phyloP scores from a whole-genome alignment of 2,113 vertebrate genomes.

The Andinoacara biseriatus region DNA sequence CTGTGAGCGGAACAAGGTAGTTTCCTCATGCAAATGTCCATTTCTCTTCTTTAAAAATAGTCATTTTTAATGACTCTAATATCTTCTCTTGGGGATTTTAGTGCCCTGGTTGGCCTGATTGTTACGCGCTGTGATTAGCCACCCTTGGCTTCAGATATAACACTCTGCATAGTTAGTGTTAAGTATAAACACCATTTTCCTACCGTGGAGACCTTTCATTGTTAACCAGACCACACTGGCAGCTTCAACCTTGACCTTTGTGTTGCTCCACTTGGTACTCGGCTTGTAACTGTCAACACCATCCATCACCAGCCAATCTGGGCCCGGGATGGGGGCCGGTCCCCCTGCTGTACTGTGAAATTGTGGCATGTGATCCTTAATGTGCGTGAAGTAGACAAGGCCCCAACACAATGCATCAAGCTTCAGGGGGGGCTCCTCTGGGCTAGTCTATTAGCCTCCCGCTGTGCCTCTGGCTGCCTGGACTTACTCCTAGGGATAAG shows the following conservation, averaged over 20 bases:
- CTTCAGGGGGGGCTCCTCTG: slow-evolving; percentile 72
- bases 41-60: slow-evolving; percentile 6
- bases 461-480: slow-evolving; percentile 72
- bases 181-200: slow-evolving; percentile 53
- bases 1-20: slow-evolving; percentile 12
- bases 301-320: slow-evolving; percentile 72
- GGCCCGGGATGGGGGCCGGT: slow-evolving; percentile 39
- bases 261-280: slow-evolving; percentile 74
- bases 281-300: slow-evolving; percentile 80
- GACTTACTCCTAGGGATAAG: slow-evolving; percentile 72
- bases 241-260: slow-evolving; percentile 79
- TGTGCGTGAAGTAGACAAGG: slow-evolving; percentile 84
- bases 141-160: slow-evolving; percentile 48
- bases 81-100: neutral
- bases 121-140: slow-evolving; percentile 4
- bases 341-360: slow-evolving; percentile 82
- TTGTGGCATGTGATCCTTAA: slow-evolving; percentile 85
- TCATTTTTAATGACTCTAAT: neutral
- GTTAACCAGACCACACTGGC: slow-evolving; percentile 71
- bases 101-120: neutral
- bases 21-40: slow-evolving; percentile 22
- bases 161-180: slow-evolving; percentile 42
- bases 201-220: slow-evolving; percentile 69
- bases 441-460: slow-evolving; percentile 77
- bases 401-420: slow-evolving; percentile 78